Percentiles rank a stretch among this genome's conserved stretches.
These are phyloP conservation scores for Bovichtus diacanthus DNA, from an alignment of 2,797 vertebrate species.

Conservation along the genomic window DNA sequence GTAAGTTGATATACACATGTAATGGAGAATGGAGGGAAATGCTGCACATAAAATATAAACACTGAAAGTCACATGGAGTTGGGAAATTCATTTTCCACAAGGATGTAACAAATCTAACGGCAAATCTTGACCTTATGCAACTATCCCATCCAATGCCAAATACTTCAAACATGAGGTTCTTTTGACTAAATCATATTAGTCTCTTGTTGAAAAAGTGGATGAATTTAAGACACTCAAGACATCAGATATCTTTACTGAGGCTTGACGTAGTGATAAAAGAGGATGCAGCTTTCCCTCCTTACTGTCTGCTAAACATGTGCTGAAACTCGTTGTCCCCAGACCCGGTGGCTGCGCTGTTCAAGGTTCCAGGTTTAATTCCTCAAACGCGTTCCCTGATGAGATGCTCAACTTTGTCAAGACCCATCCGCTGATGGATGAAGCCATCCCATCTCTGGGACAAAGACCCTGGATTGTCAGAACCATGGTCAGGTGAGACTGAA, in stretches of 20 bases:
- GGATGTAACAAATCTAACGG: neutral
- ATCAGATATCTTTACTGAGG: conserved; percentile 11
- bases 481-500: conserved; percentile 89
- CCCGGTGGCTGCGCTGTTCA: conserved; percentile 92
- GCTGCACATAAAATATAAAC: no score
- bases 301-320: neutral
- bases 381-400: conserved; percentile 94
- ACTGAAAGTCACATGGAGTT: no score
- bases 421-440: conserved; percentile 96
- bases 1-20: neutral
- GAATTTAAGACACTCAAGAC: conserved; percentile 31
- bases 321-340: conserved; percentile 75
- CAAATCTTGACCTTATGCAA: conserved; percentile 1
- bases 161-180: neutral
- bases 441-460: conserved; percentile 91
- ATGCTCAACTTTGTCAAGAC: conserved; percentile 97
- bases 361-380: conserved; percentile 92
- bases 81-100: no score
- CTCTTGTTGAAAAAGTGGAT: conserved; percentile 11
- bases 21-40: conserved; percentile 6
- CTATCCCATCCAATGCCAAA: neutral
- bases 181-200: conserved; percentile 25
- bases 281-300: neutral
- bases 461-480: conserved; percentile 94
- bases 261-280: conserved; percentile 21